phyloP scores from a whole-genome alignment of 2,113 vertebrate species.

The Crotalus tigris region DNA sequence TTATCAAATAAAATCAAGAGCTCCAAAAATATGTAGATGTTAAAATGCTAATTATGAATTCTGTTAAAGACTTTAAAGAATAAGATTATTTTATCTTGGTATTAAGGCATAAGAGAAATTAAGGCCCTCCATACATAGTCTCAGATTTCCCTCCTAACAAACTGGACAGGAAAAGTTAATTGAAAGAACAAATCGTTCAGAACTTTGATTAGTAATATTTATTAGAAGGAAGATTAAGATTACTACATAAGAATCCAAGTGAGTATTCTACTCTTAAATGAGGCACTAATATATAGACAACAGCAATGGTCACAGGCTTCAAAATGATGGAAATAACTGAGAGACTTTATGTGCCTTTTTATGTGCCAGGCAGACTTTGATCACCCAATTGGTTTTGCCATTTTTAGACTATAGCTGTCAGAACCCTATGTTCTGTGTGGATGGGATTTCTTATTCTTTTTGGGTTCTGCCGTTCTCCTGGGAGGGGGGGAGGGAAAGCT shows the following conservation, averaged over 20 bases:
- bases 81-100: background rate
- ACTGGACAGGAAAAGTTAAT: background rate
- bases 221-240: background rate
- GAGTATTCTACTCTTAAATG: background rate
- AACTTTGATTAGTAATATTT: background rate
- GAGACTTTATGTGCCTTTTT: background rate
- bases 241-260: background rate
- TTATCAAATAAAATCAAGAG: background rate
- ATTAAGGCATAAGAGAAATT: background rate
- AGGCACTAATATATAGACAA: background rate
- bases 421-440: no score
- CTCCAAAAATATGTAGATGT: background rate
- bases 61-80: background rate
- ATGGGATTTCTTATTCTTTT: no score
- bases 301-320: background rate
- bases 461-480: no score
- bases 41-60: background rate
- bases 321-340: background rate
- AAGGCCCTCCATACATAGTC: background rate
- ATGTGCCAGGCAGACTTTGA: background rate
- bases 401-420: background rate
- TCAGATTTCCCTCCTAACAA: background rate
- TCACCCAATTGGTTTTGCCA: background rate
- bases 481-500: no score
- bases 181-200: background rate